Conservation (phyloP, 2,113 vertebrate species). For the Ibidorhyncha struthersii region DNA sequence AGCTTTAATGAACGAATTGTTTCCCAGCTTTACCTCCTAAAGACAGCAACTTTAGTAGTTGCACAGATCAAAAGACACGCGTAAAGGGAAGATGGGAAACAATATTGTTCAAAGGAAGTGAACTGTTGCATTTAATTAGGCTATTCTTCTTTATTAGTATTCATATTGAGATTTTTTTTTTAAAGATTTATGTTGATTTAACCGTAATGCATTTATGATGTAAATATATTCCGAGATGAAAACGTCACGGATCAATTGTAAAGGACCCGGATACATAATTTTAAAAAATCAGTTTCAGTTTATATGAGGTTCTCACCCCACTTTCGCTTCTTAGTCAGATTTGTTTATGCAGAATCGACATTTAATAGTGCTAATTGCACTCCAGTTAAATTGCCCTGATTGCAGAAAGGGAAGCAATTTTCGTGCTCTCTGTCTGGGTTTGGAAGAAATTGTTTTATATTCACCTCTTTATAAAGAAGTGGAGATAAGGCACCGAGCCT, state of each 20-base stretch:
- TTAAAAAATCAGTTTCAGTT: slow-evolving; percentile 84
- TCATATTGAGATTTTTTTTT: slow-evolving; percentile 54
- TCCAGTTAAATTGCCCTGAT: slow-evolving; percentile 98
- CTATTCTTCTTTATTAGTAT: slow-evolving; percentile 78
- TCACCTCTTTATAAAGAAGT: slow-evolving; percentile 94
- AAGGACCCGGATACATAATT: slow-evolving; percentile 84
- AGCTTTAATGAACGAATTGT: slow-evolving; percentile 73
- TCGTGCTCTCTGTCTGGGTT: slow-evolving; percentile 89
- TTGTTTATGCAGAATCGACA: slow-evolving; percentile 95
- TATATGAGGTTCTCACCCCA: slow-evolving; percentile 85
- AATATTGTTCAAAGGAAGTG: slow-evolving; percentile 77
- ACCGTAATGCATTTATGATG: slow-evolving; percentile 77
- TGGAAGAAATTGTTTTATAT: slow-evolving; percentile 99
- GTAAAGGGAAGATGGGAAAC: slow-evolving; percentile 66
- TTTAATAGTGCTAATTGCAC: slow-evolving; percentile 98
- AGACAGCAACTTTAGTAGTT: slow-evolving; percentile 73
- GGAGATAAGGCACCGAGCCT: slow-evolving; percentile 91
- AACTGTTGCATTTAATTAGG: slow-evolving; percentile 79
- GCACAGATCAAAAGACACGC: slow-evolving; percentile 73
- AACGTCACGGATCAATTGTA: slow-evolving; percentile 84
- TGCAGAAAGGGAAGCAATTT: slow-evolving; percentile 97
- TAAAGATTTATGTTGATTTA: slow-evolving; percentile 72
- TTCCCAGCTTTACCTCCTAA: slow-evolving; percentile 64
- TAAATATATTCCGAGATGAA: slow-evolving; percentile 82
- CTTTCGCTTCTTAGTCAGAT: slow-evolving; percentile 89